phyloP scores from a whole-genome alignment of 2,797 vertebrate genomes.

The Hydrolagus colliei region DNA sequence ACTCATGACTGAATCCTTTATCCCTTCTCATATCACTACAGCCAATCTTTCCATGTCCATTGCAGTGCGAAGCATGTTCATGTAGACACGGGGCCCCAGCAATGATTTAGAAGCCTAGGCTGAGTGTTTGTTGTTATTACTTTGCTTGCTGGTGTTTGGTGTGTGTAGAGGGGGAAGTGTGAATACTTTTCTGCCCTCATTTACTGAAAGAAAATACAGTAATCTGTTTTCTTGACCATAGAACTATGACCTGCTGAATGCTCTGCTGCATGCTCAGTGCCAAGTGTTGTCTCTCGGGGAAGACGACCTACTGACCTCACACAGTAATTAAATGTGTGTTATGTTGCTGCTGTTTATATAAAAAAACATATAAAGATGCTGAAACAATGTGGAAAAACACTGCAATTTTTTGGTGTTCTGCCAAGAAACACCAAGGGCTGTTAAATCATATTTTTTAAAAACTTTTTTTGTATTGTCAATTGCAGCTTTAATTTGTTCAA shows the following conservation, averaged over 20 bases:
- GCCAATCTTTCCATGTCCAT: no score
- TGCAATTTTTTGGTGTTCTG: background rate
- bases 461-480: background rate
- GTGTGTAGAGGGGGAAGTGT: conserved; percentile 17
- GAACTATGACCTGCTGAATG: background rate
- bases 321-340: conserved; percentile 16
- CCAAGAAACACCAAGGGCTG: conserved; percentile 14
- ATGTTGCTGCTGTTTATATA: conserved; percentile 10
- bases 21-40: no score
- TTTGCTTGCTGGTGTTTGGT: background rate
- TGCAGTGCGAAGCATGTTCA: no score
- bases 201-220: conserved; percentile 16
- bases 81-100: background rate
- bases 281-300: conserved; percentile 20
- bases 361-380: conserved; percentile 7
- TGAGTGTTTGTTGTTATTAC: background rate
- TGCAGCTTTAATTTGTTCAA: conserved; percentile 31
- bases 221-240: conserved; percentile 24
- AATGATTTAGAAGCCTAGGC: background rate
- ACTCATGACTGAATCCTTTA: no score
- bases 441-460: conserved; percentile 29
- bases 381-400: conserved; percentile 23
- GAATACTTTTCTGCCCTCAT: background rate
- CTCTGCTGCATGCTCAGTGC: background rate
- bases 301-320: background rate